Evolutionary conservation across 2,113 vertebrate species (phyloP), one percentile per base, ranked within the genome.

Genomic region (Ranitomeya imitator): DNA sequence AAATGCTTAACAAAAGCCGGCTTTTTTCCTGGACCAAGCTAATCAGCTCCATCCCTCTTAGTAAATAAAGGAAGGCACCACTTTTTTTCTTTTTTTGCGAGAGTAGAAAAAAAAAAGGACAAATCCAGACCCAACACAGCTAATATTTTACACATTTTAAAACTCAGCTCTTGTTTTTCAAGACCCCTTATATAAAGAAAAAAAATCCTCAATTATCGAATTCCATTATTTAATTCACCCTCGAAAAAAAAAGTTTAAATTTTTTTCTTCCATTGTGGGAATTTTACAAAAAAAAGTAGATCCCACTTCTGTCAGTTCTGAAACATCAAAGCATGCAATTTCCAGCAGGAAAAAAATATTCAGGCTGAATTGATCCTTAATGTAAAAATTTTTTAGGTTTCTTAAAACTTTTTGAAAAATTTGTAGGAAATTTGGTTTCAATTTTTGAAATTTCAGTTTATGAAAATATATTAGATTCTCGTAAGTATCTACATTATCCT

Each of bases 31-130:
- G 45, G 51, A 79, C 26, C 37, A 19, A 14, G 14, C 65, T 84
- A 89, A 85, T 89, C 87, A 85, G 73, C 60, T 89, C 81, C 87
- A 77, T 69, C 87, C 87, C 87, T 59, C 81, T 89, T 89, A 89
- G 87, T 51, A 89, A 89, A 89, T 89, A 89, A 85, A 85, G 87
- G 87, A 84, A 85, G 87, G 87, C 67, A 45, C 21, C 1, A 65
- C 21, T 69, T 61, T 54, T 83, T 86, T 31, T 63, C 45, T 23
- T 86, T 31, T 31, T 63, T 59, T 23, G 69, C 57, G 79, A 74
- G 81, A 51, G 71, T 52, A 31, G 82, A 51, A n/a, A 55, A 13
- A 45, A 31, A 45, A 3, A 69, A 0, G 31, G 31, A 16, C 6
- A 63, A 15, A n/a, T 16, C 15, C 73, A 88, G 86, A 88, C 71